These are phyloP conservation scores for Eudemis profundana DNA, from an alignment of 2,888 invertebrate genomes.

Conservation along the genomic window DNA sequence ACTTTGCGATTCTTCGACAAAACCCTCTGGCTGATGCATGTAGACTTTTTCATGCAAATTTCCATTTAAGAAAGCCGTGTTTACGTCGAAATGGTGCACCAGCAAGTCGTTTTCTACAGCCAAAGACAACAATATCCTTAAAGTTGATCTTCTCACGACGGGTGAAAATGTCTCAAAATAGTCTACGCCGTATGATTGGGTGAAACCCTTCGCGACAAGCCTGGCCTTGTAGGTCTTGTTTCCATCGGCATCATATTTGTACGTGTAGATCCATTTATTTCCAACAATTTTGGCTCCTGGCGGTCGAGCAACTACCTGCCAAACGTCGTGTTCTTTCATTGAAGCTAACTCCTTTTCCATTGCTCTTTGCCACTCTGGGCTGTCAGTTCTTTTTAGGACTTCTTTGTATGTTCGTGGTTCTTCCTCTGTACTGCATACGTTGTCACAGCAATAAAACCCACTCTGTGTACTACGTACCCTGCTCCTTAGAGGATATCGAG, in stretches of 20 bases:
- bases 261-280: slow-evolving; percentile 36
- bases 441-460: too few relatives aligned
- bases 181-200: slow-evolving; percentile 28
- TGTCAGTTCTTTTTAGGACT: not conserved
- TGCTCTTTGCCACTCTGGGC: too few relatives aligned
- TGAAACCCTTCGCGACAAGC: slow-evolving; percentile 37
- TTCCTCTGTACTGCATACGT: not conserved
- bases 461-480: too few relatives aligned
- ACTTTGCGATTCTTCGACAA: not conserved
- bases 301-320: not conserved
- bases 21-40: slow-evolving; percentile 20
- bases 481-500: too few relatives aligned
- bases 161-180: slow-evolving; percentile 42
- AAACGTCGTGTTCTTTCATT: not conserved
- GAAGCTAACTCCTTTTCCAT: too few relatives aligned
- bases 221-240: slow-evolving; percentile 24
- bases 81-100: slow-evolving; percentile 36
- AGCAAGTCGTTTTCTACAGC: slow-evolving; percentile 19
- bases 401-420: slow-evolving; percentile 4
- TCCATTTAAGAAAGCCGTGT: slow-evolving; percentile 40
- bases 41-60: slow-evolving; percentile 33
- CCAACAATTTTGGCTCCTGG: not conserved
- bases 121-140: slow-evolving; percentile 34
- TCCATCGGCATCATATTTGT: slow-evolving; percentile 17
- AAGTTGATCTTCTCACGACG: slow-evolving; percentile 29